phyloP scores from a whole-genome alignment of 2,888 invertebrate species.

The Eutolmus rufibarbis region DNA sequence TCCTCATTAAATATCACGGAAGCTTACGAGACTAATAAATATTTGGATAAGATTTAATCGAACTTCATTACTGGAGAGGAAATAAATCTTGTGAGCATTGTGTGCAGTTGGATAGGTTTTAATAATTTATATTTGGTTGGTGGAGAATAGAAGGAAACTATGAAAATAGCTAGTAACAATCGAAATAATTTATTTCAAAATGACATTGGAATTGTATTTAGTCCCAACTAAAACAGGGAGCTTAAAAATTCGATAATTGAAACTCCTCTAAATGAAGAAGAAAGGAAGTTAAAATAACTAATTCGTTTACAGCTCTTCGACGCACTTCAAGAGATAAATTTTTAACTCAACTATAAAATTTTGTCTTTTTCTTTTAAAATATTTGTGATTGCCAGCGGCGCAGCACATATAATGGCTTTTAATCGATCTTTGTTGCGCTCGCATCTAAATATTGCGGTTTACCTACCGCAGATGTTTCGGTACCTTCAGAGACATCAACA shows the following conservation, averaged over 20 bases:
- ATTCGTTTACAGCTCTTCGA: background rate
- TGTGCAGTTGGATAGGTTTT: no score
- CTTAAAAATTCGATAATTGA: slow-evolving; percentile 17
- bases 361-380: slow-evolving; percentile 12
- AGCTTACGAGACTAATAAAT: background rate
- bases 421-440: slow-evolving; percentile 33
- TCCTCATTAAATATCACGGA: background rate
- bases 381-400: slow-evolving; percentile 3
- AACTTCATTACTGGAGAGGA: background rate
- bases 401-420: background rate
- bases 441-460: slow-evolving; percentile 47
- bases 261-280: slow-evolving; percentile 21
- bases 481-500: background rate
- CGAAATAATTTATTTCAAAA: slow-evolving; percentile 40
- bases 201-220: slow-evolving; percentile 8
- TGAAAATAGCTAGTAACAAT: slow-evolving; percentile 19
- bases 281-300: background rate
- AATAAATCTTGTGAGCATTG: no score
- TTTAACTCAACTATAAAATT: slow-evolving; percentile 15
- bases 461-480: slow-evolving; percentile 31
- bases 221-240: slow-evolving; percentile 31
- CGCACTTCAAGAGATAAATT: background rate
- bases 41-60: background rate
- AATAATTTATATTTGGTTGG: no score
- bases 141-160: background rate